Evolutionary conservation across 2,113 vertebrate species (phyloP).

Genomic region (Cnemophilus loriae): DNA sequence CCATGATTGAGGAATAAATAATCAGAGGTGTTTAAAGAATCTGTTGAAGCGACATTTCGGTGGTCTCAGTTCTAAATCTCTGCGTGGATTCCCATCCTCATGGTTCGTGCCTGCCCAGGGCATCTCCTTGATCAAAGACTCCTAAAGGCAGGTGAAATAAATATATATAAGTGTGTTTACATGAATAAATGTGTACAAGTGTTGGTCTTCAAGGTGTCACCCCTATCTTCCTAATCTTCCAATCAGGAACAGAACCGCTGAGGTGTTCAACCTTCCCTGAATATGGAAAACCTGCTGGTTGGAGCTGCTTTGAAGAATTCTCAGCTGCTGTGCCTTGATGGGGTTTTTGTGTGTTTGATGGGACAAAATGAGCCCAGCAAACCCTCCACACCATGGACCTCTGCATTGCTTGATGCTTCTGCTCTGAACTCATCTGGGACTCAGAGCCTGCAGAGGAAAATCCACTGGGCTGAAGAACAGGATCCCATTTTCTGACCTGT

Average conservation of each 20-base stretch:
- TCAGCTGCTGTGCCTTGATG: no score
- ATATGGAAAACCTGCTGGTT: no score
- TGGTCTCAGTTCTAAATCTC: neutral
- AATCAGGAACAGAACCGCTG: accelerated
- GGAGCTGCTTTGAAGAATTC: no score
- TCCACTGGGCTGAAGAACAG: no score
- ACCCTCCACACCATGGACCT: no score
- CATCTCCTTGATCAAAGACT: neutral
- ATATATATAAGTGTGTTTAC: neutral
- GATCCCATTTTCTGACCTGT: neutral
- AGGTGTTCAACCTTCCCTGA: accelerated
- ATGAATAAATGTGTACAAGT: neutral
- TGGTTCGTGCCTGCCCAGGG: accelerated
- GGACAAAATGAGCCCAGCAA: no score
- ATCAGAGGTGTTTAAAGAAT: neutral
- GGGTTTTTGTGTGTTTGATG: no score
- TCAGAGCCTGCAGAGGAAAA: no score
- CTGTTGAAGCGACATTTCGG: accelerated
- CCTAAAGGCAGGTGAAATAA: neutral
- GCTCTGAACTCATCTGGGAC: no score
- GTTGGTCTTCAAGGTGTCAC: no score
- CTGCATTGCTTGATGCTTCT: no score
- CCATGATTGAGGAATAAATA: neutral
- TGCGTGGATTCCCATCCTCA: neutral
- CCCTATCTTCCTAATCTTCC: neutral